Percentiles rank a stretch among this genome's conserved stretches.
Conservation (phyloP, 2,113 vertebrate species). For the Hippoglossus stenolepis region DNA sequence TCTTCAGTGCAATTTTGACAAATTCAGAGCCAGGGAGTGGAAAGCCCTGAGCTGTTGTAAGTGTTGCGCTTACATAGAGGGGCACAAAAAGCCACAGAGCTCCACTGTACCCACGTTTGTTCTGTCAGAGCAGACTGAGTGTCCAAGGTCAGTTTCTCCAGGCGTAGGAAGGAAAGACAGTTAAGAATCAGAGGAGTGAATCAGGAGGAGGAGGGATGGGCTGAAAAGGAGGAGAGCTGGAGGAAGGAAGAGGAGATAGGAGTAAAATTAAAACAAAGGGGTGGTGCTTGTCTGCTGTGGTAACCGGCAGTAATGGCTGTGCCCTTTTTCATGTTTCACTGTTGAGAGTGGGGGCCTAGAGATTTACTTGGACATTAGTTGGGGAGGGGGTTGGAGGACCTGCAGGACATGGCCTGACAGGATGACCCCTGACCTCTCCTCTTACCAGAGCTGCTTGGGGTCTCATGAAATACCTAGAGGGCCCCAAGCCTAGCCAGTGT, state of each 20-base stretch:
- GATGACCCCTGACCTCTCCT: constrained; percentile 71
- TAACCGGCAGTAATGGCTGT: constrained; percentile 64
- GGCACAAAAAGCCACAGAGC: constrained; percentile 49
- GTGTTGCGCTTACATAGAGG: constrained; percentile 33
- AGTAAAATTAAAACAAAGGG: constrained; percentile 45
- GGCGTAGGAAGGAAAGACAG: constrained; percentile 40
- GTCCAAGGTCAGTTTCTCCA: constrained; percentile 61
- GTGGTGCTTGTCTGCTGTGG: constrained; percentile 39
- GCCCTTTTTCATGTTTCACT: constrained; percentile 62
- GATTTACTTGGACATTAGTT: constrained; percentile 66
- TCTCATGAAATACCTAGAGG: constrained; percentile 65
- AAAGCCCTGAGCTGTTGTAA: constrained; percentile 53
- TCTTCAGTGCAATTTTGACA: too few species aligned
- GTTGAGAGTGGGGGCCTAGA: constrained; percentile 24
- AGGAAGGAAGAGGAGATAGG: constrained; percentile 49
- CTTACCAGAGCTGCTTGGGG: constrained; percentile 62
- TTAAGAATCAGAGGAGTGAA: constrained; percentile 25
- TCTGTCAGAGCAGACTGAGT: constrained; percentile 23
- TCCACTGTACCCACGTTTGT: constrained; percentile 47
- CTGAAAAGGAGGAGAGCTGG: constrained; percentile 55
- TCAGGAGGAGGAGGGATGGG: constrained; percentile 34
- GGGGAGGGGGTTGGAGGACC: constrained; percentile 59
- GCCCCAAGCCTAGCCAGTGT: constrained; percentile 49
- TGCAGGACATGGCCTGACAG: constrained; percentile 75
- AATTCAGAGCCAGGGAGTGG: neutral